phyloP scores from a whole-genome alignment of 1,140 invertebrate species.

The Hylaeus anthracinus region DNA sequence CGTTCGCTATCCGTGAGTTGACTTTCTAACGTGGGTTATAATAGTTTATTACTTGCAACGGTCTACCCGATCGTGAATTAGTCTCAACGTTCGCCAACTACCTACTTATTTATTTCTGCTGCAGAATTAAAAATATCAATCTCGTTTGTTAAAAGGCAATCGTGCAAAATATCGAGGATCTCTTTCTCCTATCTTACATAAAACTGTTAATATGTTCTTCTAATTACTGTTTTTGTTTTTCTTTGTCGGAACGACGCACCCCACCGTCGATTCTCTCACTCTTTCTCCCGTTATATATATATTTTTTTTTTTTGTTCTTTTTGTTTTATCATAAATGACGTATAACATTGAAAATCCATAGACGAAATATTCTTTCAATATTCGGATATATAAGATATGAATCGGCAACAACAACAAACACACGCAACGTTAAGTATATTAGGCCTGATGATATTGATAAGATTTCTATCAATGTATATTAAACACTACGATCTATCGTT shows the following conservation, averaged over 20 bases:
- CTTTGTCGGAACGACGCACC: conserved; percentile 8
- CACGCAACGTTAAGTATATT: conserved; percentile 80
- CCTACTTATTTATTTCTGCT: background rate
- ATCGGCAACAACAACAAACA: conserved; percentile 79
- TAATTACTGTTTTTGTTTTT: conserved; percentile 19
- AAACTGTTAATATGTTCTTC: conserved; percentile 49
- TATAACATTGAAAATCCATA: conserved; percentile 76
- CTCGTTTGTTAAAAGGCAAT: conserved; percentile 63
- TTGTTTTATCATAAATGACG: conserved; percentile 54
- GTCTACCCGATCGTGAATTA: background rate
- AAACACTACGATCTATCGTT: conserved; percentile 51
- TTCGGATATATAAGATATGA: conserved; percentile 74
- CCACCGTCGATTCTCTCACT: conserved; percentile 7
- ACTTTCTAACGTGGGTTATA: background rate
- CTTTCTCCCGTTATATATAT: background rate
- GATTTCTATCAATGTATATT: conserved; percentile 50
- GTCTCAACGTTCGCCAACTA: background rate
- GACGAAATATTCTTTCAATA: conserved; percentile 72
- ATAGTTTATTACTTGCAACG: background rate
- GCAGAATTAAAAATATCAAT: conserved; percentile 61
- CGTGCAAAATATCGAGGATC: conserved; percentile 30
- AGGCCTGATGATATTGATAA: conserved; percentile 78
- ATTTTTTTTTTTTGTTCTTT: conserved; percentile 18
- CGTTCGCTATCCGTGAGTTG: background rate
- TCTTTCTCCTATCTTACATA: conserved; percentile 51